Percentiles rank a stretch among this genome's conserved stretches.
Conservation (phyloP, 1,140 invertebrate species). For the Tetragnatha versicolor region DNA sequence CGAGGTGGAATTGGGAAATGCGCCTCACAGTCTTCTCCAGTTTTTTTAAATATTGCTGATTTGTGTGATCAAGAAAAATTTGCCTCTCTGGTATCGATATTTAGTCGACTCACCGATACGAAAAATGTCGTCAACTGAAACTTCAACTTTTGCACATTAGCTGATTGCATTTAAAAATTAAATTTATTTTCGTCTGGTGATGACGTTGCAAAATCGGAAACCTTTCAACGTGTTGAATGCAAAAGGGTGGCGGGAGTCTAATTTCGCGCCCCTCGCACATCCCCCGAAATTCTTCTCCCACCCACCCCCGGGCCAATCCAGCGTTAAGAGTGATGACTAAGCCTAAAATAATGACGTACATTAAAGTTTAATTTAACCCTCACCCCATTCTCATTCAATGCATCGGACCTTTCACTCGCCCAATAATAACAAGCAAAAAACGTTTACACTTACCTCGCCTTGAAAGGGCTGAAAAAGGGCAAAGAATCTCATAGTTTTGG, state of each 20-base stretch:
- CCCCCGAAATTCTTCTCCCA: slow-evolving; percentile 36
- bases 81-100: no score
- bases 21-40: no score
- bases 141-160: no score
- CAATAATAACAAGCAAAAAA: slow-evolving; percentile 46
- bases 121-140: no score
- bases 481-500: slow-evolving; percentile 6
- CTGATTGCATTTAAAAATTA: no score
- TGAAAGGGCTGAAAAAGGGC: no score
- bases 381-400: not conserved
- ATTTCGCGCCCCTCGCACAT: slow-evolving; percentile 23
- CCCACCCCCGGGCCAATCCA: slow-evolving; percentile 24
- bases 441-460: no score
- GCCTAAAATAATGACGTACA: slow-evolving; percentile 50
- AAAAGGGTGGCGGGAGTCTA: not conserved
- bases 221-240: slow-evolving; percentile 24
- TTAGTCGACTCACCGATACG: no score
- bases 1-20: no score
- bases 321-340: slow-evolving; percentile 52
- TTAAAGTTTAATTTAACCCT: slow-evolving; percentile 51
- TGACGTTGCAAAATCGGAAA: not conserved
- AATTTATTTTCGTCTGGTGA: no score
- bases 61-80: no score
- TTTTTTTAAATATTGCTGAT: no score
- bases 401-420: not conserved